Percentiles rank a stretch among this genome's conserved stretches.
phyloP scores from a whole-genome alignment of 2,113 vertebrate genomes.

The Rhadina sibilatrix region DNA sequence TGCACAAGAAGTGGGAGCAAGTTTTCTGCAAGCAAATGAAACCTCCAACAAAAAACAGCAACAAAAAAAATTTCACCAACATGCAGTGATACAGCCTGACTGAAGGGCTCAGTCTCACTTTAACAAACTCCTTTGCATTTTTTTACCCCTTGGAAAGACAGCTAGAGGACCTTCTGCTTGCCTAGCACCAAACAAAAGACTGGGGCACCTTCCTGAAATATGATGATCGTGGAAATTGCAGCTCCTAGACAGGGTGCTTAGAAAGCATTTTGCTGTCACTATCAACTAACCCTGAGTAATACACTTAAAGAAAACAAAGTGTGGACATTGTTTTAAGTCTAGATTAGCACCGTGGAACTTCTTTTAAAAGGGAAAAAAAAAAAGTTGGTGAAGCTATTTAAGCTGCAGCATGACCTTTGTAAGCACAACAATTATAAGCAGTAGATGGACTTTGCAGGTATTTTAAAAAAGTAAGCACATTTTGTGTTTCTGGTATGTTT shows the following conservation, averaged over 20 bases:
- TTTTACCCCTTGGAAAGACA: slow-evolving; percentile 66
- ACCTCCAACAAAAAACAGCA: neutral
- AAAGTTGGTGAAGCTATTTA: neutral
- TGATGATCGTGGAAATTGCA: slow-evolving; percentile 80
- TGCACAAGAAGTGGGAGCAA: neutral
- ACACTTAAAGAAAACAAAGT: slow-evolving; percentile 65
- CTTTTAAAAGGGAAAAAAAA: neutral
- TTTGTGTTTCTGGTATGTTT: neutral
- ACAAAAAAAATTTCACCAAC: neutral
- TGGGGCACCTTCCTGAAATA: slow-evolving; percentile 84
- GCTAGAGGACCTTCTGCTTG: slow-evolving; percentile 78
- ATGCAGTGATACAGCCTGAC: neutral
- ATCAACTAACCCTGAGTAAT: slow-evolving; percentile 65
- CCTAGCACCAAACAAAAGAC: slow-evolving; percentile 80
- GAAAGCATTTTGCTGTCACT: slow-evolving; percentile 74
- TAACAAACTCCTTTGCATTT: slow-evolving; percentile 58
- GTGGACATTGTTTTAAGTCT: slow-evolving; percentile 44
- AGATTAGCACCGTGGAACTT: slow-evolving; percentile 15
- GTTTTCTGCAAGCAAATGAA: slow-evolving; percentile 32
- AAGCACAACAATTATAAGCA: neutral
- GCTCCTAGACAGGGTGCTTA: slow-evolving; percentile 70
- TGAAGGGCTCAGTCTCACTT: slow-evolving; percentile 45
- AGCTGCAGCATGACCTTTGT: slow-evolving; percentile 17
- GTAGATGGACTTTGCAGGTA: neutral
- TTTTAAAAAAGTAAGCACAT: neutral